These are phyloP conservation scores for Sebastes schlegelii DNA, from an alignment of 2,113 vertebrate species.

Conservation along the genomic window DNA sequence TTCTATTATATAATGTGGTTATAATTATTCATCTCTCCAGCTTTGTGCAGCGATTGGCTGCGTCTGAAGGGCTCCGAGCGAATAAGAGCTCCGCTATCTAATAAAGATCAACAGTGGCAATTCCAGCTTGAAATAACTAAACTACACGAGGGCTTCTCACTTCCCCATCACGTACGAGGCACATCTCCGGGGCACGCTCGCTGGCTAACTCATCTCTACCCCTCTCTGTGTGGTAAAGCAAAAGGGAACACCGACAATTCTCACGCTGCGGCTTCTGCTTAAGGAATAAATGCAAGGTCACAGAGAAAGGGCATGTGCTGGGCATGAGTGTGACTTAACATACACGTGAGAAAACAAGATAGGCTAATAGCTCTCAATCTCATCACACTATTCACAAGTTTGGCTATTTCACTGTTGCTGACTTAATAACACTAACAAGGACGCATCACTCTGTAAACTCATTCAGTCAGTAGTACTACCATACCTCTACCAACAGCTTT, in stretches of 20 bases:
- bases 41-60: not conserved
- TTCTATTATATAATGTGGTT: not conserved
- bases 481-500: constrained; percentile 58
- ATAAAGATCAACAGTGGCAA: not conserved
- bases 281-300: constrained; percentile 66
- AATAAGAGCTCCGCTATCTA: not conserved
- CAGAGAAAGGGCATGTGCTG: constrained; percentile 68
- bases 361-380: constrained; percentile 4
- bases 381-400: not conserved
- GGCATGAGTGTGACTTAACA: constrained; percentile 40
- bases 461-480: not conserved
- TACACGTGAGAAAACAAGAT: not conserved
- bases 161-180: constrained; percentile 49
- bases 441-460: constrained; percentile 7
- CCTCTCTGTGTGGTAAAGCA: constrained; percentile 41
- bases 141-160: constrained; percentile 50
- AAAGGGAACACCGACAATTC: constrained; percentile 71
- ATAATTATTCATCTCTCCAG: not conserved
- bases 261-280: constrained; percentile 77
- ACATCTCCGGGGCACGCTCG: constrained; percentile 10
- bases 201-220: constrained; percentile 50
- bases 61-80: not conserved
- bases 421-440: not conserved
- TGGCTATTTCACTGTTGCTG: not conserved
- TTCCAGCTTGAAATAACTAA: not conserved